These are phyloP conservation scores for Neodiprion fabricii DNA, from an alignment of 1,140 invertebrate genomes.

Conservation along the genomic window DNA sequence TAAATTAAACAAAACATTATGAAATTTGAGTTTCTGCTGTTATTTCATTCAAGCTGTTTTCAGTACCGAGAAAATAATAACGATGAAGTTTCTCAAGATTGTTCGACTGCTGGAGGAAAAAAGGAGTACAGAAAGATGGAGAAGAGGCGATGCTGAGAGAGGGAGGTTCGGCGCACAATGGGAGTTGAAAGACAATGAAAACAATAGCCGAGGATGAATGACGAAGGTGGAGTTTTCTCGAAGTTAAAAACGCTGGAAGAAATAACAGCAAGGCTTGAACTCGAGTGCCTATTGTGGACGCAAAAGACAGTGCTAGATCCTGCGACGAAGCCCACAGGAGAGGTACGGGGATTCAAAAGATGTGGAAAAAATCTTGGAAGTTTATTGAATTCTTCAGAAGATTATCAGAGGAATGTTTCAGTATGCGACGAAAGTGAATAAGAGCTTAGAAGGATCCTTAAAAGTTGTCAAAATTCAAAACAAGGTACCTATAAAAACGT, in stretches of 20 bases:
- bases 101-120: no score
- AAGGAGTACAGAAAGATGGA: neutral
- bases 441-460: no score
- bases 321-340: no score
- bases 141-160: conserved; percentile 37
- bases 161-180: conserved; percentile 30
- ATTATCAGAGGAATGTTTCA: no score
- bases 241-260: neutral
- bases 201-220: conserved; percentile 32
- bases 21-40: neutral
- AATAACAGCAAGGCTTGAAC: neutral
- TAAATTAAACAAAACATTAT: no score
- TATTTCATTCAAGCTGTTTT: neutral
- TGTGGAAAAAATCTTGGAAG: no score
- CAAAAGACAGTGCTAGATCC: no score
- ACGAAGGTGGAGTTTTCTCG: neutral
- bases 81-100: neutral
- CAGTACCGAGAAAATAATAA: neutral
- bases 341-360: no score
- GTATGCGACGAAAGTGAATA: no score
- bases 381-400: no score
- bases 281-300: neutral
- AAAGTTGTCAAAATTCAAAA: no score
- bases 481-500: no score
- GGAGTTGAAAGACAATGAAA: conserved; percentile 40